Base-by-base conservation (phyloP, 2,797 vertebrate species). In the Taeniopygia guttata region DNA sequence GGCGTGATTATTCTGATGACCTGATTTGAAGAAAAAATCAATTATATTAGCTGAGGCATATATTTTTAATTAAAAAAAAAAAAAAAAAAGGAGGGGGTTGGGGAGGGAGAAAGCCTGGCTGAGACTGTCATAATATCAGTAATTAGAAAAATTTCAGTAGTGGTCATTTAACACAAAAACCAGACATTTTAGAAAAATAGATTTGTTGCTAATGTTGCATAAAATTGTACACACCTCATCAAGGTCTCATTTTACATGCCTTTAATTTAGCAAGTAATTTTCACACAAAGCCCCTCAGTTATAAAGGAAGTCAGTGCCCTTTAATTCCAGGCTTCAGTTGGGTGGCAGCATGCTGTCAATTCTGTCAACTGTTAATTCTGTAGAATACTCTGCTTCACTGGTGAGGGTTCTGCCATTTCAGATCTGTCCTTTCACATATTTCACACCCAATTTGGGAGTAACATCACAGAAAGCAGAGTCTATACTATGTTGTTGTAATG, bases 391-490 rank as follows among this genome's bases (percentile, higher is more conserved):
- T 81, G 80, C 36, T 46, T 90, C 73, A 58, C 27, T 72, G 68
- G 43, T 68, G n/a, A 87, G 51, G 74, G 52, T 82, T 72, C 63
- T 94, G 60, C 43, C 38, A 20, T 95, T 90, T 84, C 59, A 90
- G 59, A 84, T 72, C 64, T 77, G 55, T 89, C 76, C 70, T 94
- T 86, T 87, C 49, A 76, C 63, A 77, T 95, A 87, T 87, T 87
- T 96, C 92, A 90, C 52, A 82, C 48, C 21, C 66, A 85, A 9
- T 95, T 95, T 91, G 48, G 49, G 55, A 87, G 60, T 74, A 75
- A 56, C 54, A 88, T 91, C 87, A 92, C 38, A 84, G 93, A 92
- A 74, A 90, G 27, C 23, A 72, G 78, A 90, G 52, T 75, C 67
- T 45, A 64, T 80, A 66, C 58, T 55, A 36, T 34, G 22, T 21